Base-by-base conservation (phyloP, 2,888 invertebrate species). In the Pardosa pseudoannulata region DNA sequence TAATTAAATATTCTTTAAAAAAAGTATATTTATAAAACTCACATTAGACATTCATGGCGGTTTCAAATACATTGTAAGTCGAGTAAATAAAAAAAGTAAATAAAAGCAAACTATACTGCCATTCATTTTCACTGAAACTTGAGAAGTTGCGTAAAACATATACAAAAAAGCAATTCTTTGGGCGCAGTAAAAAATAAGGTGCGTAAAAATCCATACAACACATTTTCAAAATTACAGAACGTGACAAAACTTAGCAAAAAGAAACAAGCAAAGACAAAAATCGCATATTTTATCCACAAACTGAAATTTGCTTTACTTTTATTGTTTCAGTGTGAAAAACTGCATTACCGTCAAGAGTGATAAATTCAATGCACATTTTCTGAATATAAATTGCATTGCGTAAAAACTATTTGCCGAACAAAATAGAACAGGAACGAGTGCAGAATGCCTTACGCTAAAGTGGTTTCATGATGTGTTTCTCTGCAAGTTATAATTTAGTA, bases 271-370 rank as follows among this genome's bases (percentile, higher is more conserved):
- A 16, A 36, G 23, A 56, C 5, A 23, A 56, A 56, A 56, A 56
- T 23, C 16, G 2, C 23, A 19, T 23, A 56, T 56, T 56, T 23
- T 23, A 23, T 56, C 56, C 56, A 16, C 56, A 19, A 56, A 56
- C 46, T 56, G 56, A 56, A 56, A 56, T 56, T 56, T 23, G 23
- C 56, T 56, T 23, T 56, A 3, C 23, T 23, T 23, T 5, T 56
- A 56, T 56, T 56, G 56, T 56, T 56, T 56, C 56, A 56, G 56
- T 23, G 23, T 23, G 56, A 56, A 56, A 56, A 56, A 56, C 5
- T 56, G 56, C 23, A 56, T 56, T 56, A 56, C 56, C 56, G 23
- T 23, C 56, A 19, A 23, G 56, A 56, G 56, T 56, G 56, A 56
- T 56, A 23, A 56, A 56, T 56, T 56, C 23, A 19, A 23, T 3